Evolutionary conservation across 2,888 invertebrate species (phyloP), one percentile per base, ranked within the genome.

Genomic region (Disparrhopalites patrizii): DNA sequence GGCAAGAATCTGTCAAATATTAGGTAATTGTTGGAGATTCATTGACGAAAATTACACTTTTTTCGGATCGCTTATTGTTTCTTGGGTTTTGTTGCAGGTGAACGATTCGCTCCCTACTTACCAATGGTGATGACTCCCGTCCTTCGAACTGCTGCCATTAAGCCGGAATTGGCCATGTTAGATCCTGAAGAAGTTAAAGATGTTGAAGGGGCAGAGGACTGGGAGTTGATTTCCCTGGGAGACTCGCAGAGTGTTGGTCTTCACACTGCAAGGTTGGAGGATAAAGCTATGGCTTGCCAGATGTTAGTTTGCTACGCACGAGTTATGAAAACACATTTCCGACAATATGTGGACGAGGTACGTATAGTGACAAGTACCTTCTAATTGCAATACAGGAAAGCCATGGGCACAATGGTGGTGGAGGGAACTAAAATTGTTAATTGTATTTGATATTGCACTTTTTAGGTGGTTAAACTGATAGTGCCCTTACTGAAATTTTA

Each of bases 1-100:
- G 99, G 95, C 98, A 0, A 86, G 99, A 73, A 96, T 99, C 81
- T 99, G 99, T 82, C 95, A 95, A 81, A 91, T 96, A 76, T 83
- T 96, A 80, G 88, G 87, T 79, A 73, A 40, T 13, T 56, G 15
- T 31, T 8, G 33, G 13, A 7, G 18, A 18, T 5, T 43, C 18
- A 13, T n/a, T 25, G 18, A 28, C n/a, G 30, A 8, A n/a, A 47
- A 56, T 27, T 64, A 31, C 18, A 47, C 5, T 47, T 18, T 47
- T 10, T 18, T 18, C 7, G n/a, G 20, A 10, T 47, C 10, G 15
- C 10, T 25, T 13, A 51, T 25, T 51, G 47, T 13, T 18, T 13
- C 47, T 5, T 15, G 47, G 8, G 18, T 47, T 47, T 60, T 62
- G 51, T 55, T 61, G 69, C 78, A 84, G 89, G 89, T 70, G 88